Base-by-base conservation (phyloP, 2,888 invertebrate species). In the Cybosia mesomella region DNA sequence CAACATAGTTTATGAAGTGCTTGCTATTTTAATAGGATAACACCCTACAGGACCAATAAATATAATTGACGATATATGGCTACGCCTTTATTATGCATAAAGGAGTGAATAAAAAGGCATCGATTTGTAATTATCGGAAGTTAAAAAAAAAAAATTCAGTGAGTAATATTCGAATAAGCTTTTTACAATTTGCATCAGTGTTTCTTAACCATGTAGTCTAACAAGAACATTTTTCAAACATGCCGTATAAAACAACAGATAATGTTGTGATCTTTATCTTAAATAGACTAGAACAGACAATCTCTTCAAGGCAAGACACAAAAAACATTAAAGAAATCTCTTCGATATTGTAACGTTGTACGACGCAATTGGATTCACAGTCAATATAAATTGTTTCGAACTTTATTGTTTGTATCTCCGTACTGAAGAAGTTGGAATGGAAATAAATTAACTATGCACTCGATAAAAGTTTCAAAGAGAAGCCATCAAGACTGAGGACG, bases 331-430 rank as follows among this genome's bases (percentile, higher is more conserved):
- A 34, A 58, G 58, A 34, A 32, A 34, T 58, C 32, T 58, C 58
- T 21, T 34, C 54, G 54, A 55, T 55, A 55, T 24, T 21, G 54
- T 55, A 24, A 24, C 54, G 21, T 55, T 55, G 54, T 55, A 55
- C 54, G 21, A 9, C 54, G 13, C 54, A 55, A 55, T 55, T 58
- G 58, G 2, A 32, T 58, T 58, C 58, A n/a, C 8, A 58, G 32
- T 58, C 32, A 58, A 58, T 58, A 58, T 58, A 58, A 58, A 58
- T 58, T 58, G 34, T 58, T 58, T 58, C 2, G 10, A 32, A 58
- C 32, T 58, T n/a, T 28, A 58, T n/a, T 34, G 32, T 34, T 58
- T 32, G 28, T 58, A n/a, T 55, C 24, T 55, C 11, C 22, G 21
- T 24, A 54, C 15, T 49, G 49, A 13, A 55, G 24, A 55, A 32